phyloP scores from a whole-genome alignment of 2,113 vertebrate genomes.

The Lepidothrix coronata region DNA sequence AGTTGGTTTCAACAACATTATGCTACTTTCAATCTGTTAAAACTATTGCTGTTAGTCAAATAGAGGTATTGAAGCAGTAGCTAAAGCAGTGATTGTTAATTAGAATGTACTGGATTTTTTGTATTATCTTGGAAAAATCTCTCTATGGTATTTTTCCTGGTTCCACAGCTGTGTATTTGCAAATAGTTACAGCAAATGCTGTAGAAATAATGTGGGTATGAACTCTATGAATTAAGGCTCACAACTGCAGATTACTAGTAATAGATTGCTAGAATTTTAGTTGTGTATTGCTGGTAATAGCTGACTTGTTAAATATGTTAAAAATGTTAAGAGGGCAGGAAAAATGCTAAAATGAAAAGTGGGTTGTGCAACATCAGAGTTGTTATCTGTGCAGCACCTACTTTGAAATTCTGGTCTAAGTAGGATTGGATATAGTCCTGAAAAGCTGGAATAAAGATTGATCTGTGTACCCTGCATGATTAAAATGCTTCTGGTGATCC shows the following conservation, averaged over 20 bases:
- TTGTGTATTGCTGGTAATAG: not conserved
- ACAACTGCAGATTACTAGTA: not conserved
- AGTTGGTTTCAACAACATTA: not conserved
- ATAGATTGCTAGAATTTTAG: not conserved
- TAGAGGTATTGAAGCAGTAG: not conserved
- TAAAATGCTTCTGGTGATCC: not conserved
- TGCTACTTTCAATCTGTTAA: not conserved
- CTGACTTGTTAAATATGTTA: not conserved
- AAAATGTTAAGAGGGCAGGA: not conserved
- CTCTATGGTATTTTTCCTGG: not conserved
- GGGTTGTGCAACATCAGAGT: not conserved
- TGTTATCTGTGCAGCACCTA: not conserved
- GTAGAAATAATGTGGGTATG: not conserved
- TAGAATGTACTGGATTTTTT: not conserved
- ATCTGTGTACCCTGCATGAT: fast-evolving
- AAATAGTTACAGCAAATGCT: not conserved
- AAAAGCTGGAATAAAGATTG: not conserved
- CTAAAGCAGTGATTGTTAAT: not conserved
- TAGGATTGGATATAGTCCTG: not conserved
- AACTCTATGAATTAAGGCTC: not conserved
- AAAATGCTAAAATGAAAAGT: not conserved
- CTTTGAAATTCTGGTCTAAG: not conserved
- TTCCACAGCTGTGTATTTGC: not conserved
- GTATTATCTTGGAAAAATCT: not conserved
- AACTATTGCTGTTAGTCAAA: not conserved